Base-by-base conservation (phyloP, 2,797 vertebrate genomes). In the Sylvia borin region DNA sequence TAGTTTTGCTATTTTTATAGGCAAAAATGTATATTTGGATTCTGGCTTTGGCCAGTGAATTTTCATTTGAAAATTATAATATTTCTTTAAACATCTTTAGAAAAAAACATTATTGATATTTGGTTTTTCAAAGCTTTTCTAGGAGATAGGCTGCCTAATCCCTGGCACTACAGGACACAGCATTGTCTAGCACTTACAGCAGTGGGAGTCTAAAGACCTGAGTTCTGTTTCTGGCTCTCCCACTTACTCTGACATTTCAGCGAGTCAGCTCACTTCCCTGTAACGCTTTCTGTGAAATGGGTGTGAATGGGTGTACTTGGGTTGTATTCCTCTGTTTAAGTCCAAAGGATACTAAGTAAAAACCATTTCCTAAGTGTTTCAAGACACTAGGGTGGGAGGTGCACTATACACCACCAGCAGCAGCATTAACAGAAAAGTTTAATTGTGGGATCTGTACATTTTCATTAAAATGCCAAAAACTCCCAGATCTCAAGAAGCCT, bases 231-330 rank as follows among this genome's bases (percentile, higher is more conserved):
- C 83, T 90, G 85, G 34, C 42, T 85, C 79, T 95, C 71, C 80
- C 76, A 73, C 85, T 92, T 70, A 48, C 47, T 73, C 86, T 65
- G 76, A 86, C 55, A 70, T 91, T 91, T 90, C 58, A 64, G 31
- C 82, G 92, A 70, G 60, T 84, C 88, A 88, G 78, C 93, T 91
- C 91, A 76, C 50, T 93, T 95, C 51, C 55, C 68, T 53, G 36
- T 65, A 89, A 66, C 51, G 72, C 38, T 72, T 57, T 55, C 51
- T 78, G 48, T 43, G 21, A 88, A 88, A 76, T 58, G 50, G 42
- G 38, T 55, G 31, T 26, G 86, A 88, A 76, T 58, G 50, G 42
- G 38, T 55, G 31, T 26, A 16, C 24, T 79, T 62, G 36, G 21
- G 48, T 67, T 72, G 36, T n/a, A 34, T 27, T 90, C 48, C 24